These are phyloP conservation scores for Drosophila koepferae DNA, from an alignment of 2,888 invertebrate genomes.

Conservation along the genomic window DNA sequence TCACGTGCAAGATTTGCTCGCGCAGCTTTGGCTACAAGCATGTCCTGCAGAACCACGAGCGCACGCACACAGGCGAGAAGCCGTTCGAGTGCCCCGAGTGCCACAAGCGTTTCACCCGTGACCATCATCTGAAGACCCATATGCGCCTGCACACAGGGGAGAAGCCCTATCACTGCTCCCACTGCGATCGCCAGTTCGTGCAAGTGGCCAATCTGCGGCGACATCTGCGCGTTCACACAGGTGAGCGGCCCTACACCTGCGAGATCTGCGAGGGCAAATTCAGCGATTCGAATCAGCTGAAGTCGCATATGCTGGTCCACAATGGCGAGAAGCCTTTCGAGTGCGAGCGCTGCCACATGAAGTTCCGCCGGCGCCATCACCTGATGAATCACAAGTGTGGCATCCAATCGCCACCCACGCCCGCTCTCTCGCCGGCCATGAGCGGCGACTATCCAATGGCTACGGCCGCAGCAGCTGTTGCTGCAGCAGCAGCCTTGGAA, in stretches of 20 bases:
- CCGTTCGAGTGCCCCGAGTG: constrained; percentile 97
- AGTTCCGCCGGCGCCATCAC: constrained; percentile 94
- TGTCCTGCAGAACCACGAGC: constrained; percentile 96
- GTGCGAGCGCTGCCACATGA: constrained; percentile 91
- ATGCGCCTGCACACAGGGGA: constrained; percentile 97
- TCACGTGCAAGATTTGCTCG: constrained; percentile 94
- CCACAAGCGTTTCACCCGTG: constrained; percentile 95
- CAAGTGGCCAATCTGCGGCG: constrained; percentile 96
- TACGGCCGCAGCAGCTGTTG: constrained; percentile 39
- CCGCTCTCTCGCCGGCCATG: constrained; percentile 83
- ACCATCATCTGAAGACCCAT: constrained; percentile 97
- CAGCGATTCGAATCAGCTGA: constrained; percentile 96
- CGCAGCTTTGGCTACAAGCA: constrained; percentile 97
- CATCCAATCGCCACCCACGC: constrained; percentile 83
- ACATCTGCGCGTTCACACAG: constrained; percentile 95
- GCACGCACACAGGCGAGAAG: constrained; percentile 97
- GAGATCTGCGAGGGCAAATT: constrained; percentile 94
- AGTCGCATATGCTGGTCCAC: constrained; percentile 95
- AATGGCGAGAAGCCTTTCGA: constrained; percentile 95
- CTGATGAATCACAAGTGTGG: constrained; percentile 94
- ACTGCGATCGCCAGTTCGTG: constrained; percentile 96
- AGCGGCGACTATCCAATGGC: constrained; percentile 79
- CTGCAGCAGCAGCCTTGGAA: constrained; percentile 67
- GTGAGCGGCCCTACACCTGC: constrained; percentile 95
- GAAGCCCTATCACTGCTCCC: constrained; percentile 95